A percentile compares a stretch with the other conserved stretches of the same genome.
Conservation (phyloP, 1,140 invertebrate genomes). For the Drosophila lacertosa region DNA sequence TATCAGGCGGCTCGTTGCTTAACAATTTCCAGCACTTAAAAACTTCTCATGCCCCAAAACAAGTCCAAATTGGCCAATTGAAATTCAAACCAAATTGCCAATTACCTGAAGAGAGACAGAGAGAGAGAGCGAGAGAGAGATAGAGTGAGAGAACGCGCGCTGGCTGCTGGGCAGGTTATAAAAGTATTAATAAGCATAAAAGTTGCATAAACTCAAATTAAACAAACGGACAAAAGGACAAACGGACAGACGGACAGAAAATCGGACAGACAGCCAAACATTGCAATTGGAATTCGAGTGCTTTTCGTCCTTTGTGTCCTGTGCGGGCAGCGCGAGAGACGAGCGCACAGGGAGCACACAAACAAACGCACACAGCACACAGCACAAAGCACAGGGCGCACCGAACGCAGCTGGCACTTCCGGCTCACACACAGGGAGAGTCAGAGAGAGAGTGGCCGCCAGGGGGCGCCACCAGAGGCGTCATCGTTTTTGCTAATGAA, state of each 20-base stretch:
- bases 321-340: too few relatives aligned
- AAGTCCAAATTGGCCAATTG: conserved; percentile 46
- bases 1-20: conserved; percentile 9
- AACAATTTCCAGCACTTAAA: conserved; percentile 29
- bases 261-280: conserved; percentile 34
- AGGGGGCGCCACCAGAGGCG: conserved; percentile 17
- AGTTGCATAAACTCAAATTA: conserved; percentile 65
- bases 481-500: conserved; percentile 61
- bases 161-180: conserved; percentile 19
- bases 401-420: conserved; percentile 27
- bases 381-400: background rate
- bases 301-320: conserved; percentile 23
- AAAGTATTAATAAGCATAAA: conserved; percentile 64
- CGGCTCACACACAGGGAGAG: conserved; percentile 15
- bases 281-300: conserved; percentile 27
- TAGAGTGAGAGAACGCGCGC: background rate
- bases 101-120: conserved; percentile 24
- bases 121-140: background rate
- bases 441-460: background rate
- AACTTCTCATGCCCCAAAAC: conserved; percentile 15
- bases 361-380: conserved; percentile 10
- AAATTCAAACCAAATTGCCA: conserved; percentile 52
- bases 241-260: conserved; percentile 35
- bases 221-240: conserved; percentile 28
- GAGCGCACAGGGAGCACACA: background rate